Base-by-base conservation (phyloP, 2,888 invertebrate species). In the Catonia carolina region DNA sequence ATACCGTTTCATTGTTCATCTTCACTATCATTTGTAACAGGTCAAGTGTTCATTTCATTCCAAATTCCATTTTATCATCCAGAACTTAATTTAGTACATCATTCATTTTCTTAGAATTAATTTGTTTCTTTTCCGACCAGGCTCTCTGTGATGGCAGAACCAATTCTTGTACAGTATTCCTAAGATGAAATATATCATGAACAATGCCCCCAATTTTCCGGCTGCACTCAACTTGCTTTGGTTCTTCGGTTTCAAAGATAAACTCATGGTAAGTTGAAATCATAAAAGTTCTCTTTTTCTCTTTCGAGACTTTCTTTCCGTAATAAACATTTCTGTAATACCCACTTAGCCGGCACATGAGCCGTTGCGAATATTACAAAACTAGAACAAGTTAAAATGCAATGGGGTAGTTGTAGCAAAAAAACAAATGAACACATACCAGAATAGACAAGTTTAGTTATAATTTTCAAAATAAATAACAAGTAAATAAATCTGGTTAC, bases 221-320 rank as follows among this genome's bases (percentile, higher is more conserved):
- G 33, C 33, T 33, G 33, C 33, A 33, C 33, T 33, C 33, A 33
- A 33, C 10, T 33, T 33, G 8, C 10, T 10, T 33, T 10, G 33
- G 20, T 18, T 53, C 41, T 36, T 22, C n/a, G n/a, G n/a, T n/a
- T n/a, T n/a, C n/a, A n/a, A n/a, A n/a, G n/a, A n/a, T n/a, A n/a
- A n/a, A n/a, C 18, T 54, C 20, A 33, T 47, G 31, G 33, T 45
- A 54, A 23, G 36, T 54, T 27, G 47, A 54, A n/a, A 54, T 47
- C 8, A 14, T 14, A 4, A 54, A 54, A 17, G 14, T 33, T 42
- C 12, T 47, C 20, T 37, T 55, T 23, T 48, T 47, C 12, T 55
- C 20, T 36, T 15, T 48, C 22, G 55, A 49, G 23, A 47, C 15
- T 48, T n/a, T 17, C 48, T 55, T 55, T 14, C 55, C 49, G 37